A percentile compares a stretch with the other conserved stretches of the same genome.
These are phyloP conservation scores for Urocynchramus pylzowi DNA, from an alignment of 2,113 vertebrate genomes.

Conservation along the genomic window DNA sequence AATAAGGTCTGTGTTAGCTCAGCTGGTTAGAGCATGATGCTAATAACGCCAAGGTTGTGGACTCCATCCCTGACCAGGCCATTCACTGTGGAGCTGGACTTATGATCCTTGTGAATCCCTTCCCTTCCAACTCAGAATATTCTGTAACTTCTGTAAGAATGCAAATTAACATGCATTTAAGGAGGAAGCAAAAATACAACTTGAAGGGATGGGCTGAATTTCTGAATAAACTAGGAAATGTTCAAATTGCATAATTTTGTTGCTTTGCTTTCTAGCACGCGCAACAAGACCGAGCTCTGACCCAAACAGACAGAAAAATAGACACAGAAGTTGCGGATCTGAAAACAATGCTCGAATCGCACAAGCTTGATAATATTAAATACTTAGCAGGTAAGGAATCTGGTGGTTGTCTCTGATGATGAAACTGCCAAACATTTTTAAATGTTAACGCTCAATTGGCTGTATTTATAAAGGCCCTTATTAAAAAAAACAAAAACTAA, in stretches of 20 bases:
- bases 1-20: background rate
- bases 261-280: constrained; percentile 77
- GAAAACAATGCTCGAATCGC: constrained; percentile 92
- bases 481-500: background rate
- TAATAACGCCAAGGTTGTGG: background rate
- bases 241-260: background rate
- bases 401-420: background rate
- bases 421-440: background rate
- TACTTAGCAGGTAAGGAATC: constrained; percentile 89
- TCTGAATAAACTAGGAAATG: background rate
- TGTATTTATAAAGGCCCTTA: background rate
- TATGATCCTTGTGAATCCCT: background rate
- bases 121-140: background rate
- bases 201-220: background rate
- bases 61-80: background rate
- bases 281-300: constrained; percentile 86
- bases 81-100: background rate
- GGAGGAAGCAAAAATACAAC: background rate
- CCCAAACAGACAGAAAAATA: constrained; percentile 90
- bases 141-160: background rate
- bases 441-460: background rate
- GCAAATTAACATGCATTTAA: background rate
- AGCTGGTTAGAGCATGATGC: background rate
- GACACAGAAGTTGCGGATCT: constrained; percentile 95
- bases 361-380: constrained; percentile 97